A percentile compares a stretch with the other conserved stretches of the same genome.
Conservation (phyloP, 2,797 vertebrate genomes). For the Ptychobarbus kaznakovi region DNA sequence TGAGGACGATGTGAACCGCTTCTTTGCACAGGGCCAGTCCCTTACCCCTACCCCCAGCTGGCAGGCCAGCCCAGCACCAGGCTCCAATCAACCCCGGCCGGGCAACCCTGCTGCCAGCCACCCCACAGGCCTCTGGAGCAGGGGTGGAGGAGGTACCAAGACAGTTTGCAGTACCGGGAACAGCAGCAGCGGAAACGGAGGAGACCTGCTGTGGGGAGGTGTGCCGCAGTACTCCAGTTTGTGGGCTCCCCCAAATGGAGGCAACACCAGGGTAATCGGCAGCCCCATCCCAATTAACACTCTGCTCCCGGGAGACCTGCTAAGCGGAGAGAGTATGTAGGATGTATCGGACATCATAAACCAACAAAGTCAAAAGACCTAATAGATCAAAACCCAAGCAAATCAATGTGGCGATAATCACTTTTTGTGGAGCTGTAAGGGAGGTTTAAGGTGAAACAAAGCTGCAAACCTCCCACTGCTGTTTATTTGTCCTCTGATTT, state of each 20-base stretch:
- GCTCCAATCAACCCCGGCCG: slow-evolving; percentile 86
- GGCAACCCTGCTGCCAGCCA: slow-evolving; percentile 84
- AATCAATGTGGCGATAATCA: slow-evolving; percentile 86
- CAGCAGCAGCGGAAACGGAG: slow-evolving; percentile 79
- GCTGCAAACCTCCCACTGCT: slow-evolving; percentile 70
- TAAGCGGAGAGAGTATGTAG: slow-evolving; percentile 96
- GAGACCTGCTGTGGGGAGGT: slow-evolving; percentile 92
- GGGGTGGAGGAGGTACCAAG: slow-evolving; percentile 82
- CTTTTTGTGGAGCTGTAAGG: slow-evolving; percentile 78
- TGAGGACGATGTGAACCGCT: slow-evolving; percentile 96
- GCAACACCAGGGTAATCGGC: slow-evolving; percentile 89
- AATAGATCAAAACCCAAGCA: slow-evolving; percentile 66
- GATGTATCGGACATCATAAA: slow-evolving; percentile 58
- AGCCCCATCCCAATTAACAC: slow-evolving; percentile 94
- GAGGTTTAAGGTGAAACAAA: slow-evolving; percentile 62
- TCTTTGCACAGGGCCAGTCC: slow-evolving; percentile 95
- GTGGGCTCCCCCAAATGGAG: slow-evolving; percentile 90
- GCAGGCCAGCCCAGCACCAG: slow-evolving; percentile 90
- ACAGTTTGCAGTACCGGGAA: slow-evolving; percentile 81
- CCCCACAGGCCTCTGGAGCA: slow-evolving; percentile 79
- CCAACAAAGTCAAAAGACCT: slow-evolving; percentile 40
- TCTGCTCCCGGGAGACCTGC: slow-evolving; percentile 93
- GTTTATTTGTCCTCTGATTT: slow-evolving; percentile 48
- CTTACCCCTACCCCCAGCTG: slow-evolving; percentile 93
- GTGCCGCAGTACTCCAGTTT: slow-evolving; percentile 95